Percentiles rank a stretch among this genome's conserved stretches.
Evolutionary conservation across 2,113 vertebrate genomes (phyloP).

Genomic region (Gallinago paraguaiae): DNA sequence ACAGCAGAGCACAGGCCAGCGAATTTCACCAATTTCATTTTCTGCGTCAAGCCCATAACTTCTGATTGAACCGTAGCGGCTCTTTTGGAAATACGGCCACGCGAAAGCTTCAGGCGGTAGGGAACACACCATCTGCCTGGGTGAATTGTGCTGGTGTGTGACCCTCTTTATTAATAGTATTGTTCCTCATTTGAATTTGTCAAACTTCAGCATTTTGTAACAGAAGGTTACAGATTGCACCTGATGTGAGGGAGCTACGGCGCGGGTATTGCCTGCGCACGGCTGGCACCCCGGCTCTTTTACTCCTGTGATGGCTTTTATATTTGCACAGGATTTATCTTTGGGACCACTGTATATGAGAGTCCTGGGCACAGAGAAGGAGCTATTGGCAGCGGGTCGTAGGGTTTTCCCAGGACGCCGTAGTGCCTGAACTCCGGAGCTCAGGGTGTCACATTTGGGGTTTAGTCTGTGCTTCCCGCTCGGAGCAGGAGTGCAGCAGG

Average conservation of each 20-base stretch:
- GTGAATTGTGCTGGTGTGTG: conserved; percentile 12
- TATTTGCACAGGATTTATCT: not conserved
- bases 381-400: not conserved
- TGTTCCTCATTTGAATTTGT: conserved; percentile 62
- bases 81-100: conserved; percentile 6
- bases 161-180: conserved; percentile 47
- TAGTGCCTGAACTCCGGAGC: not conserved
- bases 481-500: not conserved
- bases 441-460: not conserved
- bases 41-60: conserved; percentile 17
- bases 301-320: not conserved
- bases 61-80: not conserved
- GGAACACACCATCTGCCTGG: not conserved
- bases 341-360: not conserved
- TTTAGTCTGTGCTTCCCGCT: not conserved
- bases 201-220: conserved; percentile 57
- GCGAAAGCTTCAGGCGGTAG: conserved; percentile 7
- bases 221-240: conserved; percentile 32
- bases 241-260: not conserved
- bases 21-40: conserved; percentile 51
- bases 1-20: conserved; percentile 34
- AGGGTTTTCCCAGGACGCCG: fast-evolving
- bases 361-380: not conserved
- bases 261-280: not conserved
- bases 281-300: not conserved